phyloP scores from a whole-genome alignment of 2,888 invertebrate species.

The Sepiola atlantica region DNA sequence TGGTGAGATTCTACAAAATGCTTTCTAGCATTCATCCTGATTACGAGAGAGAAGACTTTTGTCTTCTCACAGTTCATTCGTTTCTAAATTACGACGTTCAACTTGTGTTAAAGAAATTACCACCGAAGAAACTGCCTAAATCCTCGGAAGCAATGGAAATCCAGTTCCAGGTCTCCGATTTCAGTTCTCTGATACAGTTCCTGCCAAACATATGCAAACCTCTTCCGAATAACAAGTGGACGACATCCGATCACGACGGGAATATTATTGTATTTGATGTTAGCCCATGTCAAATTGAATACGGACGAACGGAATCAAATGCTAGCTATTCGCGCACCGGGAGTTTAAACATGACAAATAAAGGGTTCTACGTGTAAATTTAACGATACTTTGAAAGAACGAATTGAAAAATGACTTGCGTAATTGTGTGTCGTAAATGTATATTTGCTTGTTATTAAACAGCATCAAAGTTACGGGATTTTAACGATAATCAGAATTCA shows the following conservation, averaged over 20 bases:
- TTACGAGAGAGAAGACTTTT: conserved; percentile 35
- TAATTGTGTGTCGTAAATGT: too few relatives aligned
- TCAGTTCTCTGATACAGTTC: background rate
- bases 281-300: background rate
- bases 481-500: too few relatives aligned
- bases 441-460: too few relatives aligned
- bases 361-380: background rate
- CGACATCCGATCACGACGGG: background rate
- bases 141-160: background rate
- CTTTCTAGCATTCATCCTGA: background rate
- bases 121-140: background rate
- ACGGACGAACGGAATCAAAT: background rate
- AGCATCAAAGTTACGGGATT: background rate
- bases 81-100: background rate
- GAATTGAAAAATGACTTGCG: too few relatives aligned
- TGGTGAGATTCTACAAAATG: conserved; percentile 34
- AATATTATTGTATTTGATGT: conserved; percentile 15
- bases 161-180: conserved; percentile 36
- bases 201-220: conserved; percentile 18
- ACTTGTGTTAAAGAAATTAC: background rate
- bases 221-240: conserved; percentile 23
- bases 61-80: background rate
- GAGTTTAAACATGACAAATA: background rate
- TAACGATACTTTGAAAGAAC: background rate
- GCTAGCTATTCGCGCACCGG: background rate